A percentile compares a stretch with the other conserved stretches of the same genome.
Evolutionary conservation across 2,888 invertebrate species (phyloP).

Genomic region (Epinotia nisella): DNA sequence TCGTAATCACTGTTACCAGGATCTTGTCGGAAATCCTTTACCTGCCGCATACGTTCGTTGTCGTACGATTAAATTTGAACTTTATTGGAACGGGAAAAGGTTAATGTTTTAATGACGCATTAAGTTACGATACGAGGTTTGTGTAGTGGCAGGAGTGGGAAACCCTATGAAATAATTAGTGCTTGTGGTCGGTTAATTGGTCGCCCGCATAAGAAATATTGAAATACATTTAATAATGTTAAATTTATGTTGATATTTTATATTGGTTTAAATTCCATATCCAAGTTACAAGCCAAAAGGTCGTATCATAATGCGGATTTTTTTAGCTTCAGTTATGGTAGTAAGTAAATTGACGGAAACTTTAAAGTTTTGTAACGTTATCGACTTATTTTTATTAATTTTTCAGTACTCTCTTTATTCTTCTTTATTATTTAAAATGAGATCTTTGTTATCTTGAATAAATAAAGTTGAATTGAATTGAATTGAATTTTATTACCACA

Average conservation of each 20-base stretch:
- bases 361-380: no score
- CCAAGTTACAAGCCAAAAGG: not conserved
- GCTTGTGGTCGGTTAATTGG: slow-evolving; percentile 24
- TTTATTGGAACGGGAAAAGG: not conserved
- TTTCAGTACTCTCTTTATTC: no score
- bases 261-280: not conserved
- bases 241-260: not conserved
- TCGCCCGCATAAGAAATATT: slow-evolving; percentile 1
- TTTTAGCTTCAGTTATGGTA: no score
- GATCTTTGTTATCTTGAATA: no score
- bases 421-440: no score
- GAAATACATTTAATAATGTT: not conserved
- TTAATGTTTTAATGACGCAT: not conserved
- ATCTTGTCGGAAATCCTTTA: slow-evolving; percentile 19
- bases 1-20: slow-evolving; percentile 26
- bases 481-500: no score
- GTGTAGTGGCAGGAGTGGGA: not conserved
- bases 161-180: slow-evolving; percentile 38
- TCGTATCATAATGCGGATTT: no score
- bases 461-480: no score
- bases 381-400: no score
- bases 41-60: not conserved
- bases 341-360: no score
- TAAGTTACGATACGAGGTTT: not conserved
- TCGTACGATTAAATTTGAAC: not conserved